Evolutionary conservation across 2,113 vertebrate species (phyloP).

Genomic region (Cephalopholis sonnerati): DNA sequence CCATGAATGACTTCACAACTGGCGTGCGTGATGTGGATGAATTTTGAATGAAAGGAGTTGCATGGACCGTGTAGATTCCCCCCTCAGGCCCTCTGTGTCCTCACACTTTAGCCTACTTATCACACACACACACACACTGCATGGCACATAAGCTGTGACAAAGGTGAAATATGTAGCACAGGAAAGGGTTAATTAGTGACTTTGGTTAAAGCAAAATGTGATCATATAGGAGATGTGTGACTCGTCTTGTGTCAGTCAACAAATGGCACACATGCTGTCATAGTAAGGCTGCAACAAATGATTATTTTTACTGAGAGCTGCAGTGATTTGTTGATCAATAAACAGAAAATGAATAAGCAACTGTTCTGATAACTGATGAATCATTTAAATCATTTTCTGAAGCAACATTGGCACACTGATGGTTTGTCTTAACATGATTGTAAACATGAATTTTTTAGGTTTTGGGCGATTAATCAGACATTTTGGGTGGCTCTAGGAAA

Average conservation of each 20-base stretch:
- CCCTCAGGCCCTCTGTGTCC: conserved; percentile 25
- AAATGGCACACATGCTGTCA: neutral
- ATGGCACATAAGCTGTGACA: conserved; percentile 16
- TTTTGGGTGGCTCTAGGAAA: neutral
- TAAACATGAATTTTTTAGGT: neutral
- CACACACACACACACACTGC: neutral
- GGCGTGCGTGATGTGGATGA: conserved; percentile 42
- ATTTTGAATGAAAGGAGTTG: conserved; percentile 44
- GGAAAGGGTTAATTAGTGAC: neutral
- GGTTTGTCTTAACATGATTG: neutral
- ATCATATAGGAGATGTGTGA: neutral
- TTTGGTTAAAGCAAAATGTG: neutral
- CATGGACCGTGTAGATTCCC: conserved; percentile 16
- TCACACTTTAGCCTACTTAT: neutral
- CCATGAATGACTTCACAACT: conserved; percentile 30
- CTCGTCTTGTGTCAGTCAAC: neutral
- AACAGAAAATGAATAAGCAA: too few species aligned
- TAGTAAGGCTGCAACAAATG: neutral
- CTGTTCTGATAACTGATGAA: neutral
- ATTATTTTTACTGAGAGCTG: neutral
- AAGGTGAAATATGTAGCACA: neutral
- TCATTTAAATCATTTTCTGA: neutral
- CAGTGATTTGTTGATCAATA: neutral
- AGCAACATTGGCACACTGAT: neutral
- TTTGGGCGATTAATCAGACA: neutral